phyloP scores from a whole-genome alignment of 2,113 vertebrate genomes.

The Menidia beryllina region DNA sequence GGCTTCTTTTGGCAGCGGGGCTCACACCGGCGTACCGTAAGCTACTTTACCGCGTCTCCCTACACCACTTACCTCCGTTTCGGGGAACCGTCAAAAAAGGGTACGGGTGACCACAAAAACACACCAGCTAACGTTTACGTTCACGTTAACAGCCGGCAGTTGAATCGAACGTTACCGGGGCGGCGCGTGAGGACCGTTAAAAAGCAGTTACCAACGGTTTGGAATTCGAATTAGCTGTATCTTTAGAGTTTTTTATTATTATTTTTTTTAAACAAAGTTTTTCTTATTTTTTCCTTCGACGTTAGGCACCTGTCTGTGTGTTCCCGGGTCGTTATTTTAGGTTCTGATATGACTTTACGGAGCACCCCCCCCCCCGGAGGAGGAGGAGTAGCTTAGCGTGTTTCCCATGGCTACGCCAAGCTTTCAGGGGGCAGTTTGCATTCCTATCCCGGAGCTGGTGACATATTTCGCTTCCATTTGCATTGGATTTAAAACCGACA shows the following conservation, averaged over 20 bases:
- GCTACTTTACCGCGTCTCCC: conserved; percentile 4
- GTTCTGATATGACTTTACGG: conserved; percentile 29
- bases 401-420: conserved; percentile 79
- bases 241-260: background rate
- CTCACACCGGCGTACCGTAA: conserved; percentile 34
- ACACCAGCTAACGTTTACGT: conserved; percentile 27
- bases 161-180: background rate
- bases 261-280: background rate
- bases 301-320: conserved; percentile 54
- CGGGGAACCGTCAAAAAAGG: background rate
- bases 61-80: conserved; percentile 3
- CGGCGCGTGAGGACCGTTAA: background rate
- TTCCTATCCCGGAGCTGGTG: conserved; percentile 17
- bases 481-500: background rate
- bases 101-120: background rate
- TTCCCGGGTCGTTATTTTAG: conserved; percentile 13
- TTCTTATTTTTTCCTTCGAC: background rate
- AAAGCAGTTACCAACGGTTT: background rate
- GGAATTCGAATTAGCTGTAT: background rate
- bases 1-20: conserved; percentile 7
- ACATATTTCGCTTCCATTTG: background rate
- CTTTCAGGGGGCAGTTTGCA: conserved; percentile 38
- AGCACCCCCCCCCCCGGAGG: conserved; percentile 32
- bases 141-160: conserved; percentile 1
- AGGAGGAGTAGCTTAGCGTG: conserved; percentile 45